Base-by-base conservation (phyloP, 2,888 invertebrate genomes). In the Mythimna ferrago region DNA sequence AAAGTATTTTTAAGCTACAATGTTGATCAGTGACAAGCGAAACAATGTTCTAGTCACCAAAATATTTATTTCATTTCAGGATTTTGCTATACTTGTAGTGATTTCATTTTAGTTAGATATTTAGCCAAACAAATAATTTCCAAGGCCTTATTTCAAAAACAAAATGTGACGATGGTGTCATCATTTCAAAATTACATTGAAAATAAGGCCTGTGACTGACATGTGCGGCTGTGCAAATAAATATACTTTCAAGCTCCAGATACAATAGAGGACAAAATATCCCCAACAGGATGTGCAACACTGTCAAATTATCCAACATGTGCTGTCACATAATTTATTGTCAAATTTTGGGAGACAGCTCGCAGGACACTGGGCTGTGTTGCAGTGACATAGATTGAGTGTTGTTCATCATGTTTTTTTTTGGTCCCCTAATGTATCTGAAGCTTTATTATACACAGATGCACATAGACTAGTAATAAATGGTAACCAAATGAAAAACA, bases 61-160 rank as follows among this genome's bases (percentile, higher is more conserved):
- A 53, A 19, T n/a, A 4, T 21, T 21, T 32, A 14, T 35, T 32
- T 57, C 11, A 38, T 57, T 51, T 21, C 19, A 67, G 66, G 75
- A 78, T 68, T 76, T 85, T 78, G 84, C 86, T 80, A 80, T 75
- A 79, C 82, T 16, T 75, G 7, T 21, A 56, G 21, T 58, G n/a
- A 56, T 64, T 69, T 76, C 38, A 76, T 74, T 83, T 86, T 80
- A 80, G 83, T 84, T 78, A 81, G 76, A 87, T 86, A 84, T 86
- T 87, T 85, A 84, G 88, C 88, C 87, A 85, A 88, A 88, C 85
- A 88, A 85, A 85, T 82, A 76, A 80, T 77, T 79, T 65, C 44
- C 69, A 60, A 71, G 73, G 74, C 76, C 82, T 78, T 79, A 79
- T 66, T 86, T 85, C 21, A 76, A 66, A 73, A 76, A 61, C 60